These are phyloP conservation scores for Corythoichthys haematopterus DNA, from an alignment of 2,113 vertebrate genomes.

Conservation along the genomic window DNA sequence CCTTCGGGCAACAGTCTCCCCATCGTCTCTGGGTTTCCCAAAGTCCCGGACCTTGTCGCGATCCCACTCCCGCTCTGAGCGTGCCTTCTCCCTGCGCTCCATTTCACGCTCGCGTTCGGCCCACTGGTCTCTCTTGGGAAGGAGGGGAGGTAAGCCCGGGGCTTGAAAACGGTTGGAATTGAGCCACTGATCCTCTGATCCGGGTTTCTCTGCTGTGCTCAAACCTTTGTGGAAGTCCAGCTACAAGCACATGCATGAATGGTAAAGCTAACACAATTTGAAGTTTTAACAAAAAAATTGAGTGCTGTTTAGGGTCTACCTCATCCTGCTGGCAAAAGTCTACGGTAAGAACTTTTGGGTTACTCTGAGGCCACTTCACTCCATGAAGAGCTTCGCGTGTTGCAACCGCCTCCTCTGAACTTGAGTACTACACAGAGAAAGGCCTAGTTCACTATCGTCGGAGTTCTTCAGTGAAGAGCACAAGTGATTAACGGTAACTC, in stretches of 20 bases:
- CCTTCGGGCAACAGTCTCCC: conserved; percentile 59
- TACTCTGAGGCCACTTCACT: conserved; percentile 90
- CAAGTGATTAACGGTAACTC: conserved; percentile 33
- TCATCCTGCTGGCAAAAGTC: conserved; percentile 89
- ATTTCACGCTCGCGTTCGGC: conserved; percentile 75
- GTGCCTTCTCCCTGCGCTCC: conserved; percentile 82
- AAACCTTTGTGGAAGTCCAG: conserved; percentile 86
- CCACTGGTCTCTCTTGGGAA: conserved; percentile 68
- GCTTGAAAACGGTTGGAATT: conserved; percentile 34
- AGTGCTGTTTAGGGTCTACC: conserved; percentile 58
- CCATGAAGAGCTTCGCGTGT: conserved; percentile 85
- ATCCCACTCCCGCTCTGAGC: conserved; percentile 89
- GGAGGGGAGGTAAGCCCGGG: conserved; percentile 40
- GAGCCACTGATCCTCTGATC: conserved; percentile 47
- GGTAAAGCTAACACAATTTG: not conserved
- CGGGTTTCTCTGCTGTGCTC: conserved; percentile 63
- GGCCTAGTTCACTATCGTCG: not conserved
- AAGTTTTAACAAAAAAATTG: not conserved
- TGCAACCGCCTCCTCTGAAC: conserved; percentile 79
- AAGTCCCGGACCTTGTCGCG: conserved; percentile 85
- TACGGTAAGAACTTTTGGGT: conserved; percentile 85
- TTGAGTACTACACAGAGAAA: conserved; percentile 72
- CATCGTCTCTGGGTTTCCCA: conserved; percentile 54
- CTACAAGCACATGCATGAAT: conserved; percentile 49
- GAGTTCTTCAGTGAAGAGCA: not conserved